Base-by-base conservation (phyloP, 1,140 invertebrate species). In the Venustaconcha ellipsiformis region DNA sequence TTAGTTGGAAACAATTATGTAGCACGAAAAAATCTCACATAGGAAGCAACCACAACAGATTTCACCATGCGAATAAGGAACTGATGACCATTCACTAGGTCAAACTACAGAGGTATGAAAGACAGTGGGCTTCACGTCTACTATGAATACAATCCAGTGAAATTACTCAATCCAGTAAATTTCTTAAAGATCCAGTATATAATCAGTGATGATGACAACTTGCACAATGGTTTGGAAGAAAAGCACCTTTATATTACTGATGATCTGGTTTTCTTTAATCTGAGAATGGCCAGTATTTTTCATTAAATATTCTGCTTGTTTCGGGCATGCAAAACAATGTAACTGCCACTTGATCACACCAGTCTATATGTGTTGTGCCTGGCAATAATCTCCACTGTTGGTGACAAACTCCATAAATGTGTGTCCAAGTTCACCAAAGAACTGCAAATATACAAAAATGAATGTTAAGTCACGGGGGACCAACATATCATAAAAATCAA, bases 351-450 rank as follows among this genome's bases (percentile, higher is more conserved):
- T n/a, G 59, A 62, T n/a, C 18, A 30, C 48, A 62, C 37, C 55
- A 56, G 15, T 72, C 80, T 82, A 84, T 69, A 77, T 82, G 85
- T 87, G 86, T 80, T 87, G 87, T 70, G 85, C 96, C 93, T 96
- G 95, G 94, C 96, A 97, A 78, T 87, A 89, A 62, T 89, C 88
- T 73, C 87, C 88, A 78, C 86, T 89, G 84, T 89, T 88, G 73
- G 83, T 85, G 92, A 95, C 94, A 95, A 96, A 97, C 95, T 97
- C 96, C 96, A 96, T 97, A 95, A 95, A 96, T 95, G 94, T 95
- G 92, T 94, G 92, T 91, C 93, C 92, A 87, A 90, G 91, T 90
- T 92, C 92, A 89, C 92, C 91, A 90, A 91, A 91, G 90, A 92
- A 92, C 93, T 93, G 91, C 60, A 90, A 91, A 66, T 73, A 72